Evolutionary conservation across 2,113 vertebrate species (phyloP).

Genomic region (Tinamus guttatus): DNA sequence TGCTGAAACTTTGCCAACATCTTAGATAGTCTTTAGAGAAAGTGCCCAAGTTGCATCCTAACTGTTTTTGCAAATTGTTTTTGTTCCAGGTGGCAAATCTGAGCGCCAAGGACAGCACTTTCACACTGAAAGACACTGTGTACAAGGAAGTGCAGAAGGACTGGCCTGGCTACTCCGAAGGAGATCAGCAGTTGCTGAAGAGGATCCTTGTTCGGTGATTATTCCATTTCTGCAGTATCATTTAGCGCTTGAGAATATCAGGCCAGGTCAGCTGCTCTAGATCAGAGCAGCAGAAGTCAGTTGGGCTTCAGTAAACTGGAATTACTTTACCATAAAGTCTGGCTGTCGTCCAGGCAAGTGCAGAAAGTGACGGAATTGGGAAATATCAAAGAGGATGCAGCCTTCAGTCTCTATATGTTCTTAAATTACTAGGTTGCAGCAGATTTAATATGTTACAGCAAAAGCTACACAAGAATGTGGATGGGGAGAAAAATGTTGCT

Average conservation of each 20-base stretch:
- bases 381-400: no score
- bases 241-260: not conserved
- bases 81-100: constrained; percentile 89
- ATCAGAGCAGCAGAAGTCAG: not conserved
- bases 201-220: constrained; percentile 90
- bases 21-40: not conserved
- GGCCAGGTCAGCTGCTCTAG: not conserved
- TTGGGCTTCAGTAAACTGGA: not conserved
- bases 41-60: not conserved
- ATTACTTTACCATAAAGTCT: rapidly evolving
- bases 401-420: not conserved
- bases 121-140: constrained; percentile 89
- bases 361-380: not conserved
- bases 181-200: constrained; percentile 94
- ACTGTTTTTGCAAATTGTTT: not conserved
- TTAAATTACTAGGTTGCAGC: not conserved
- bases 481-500: not conserved
- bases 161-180: constrained; percentile 96
- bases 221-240: not conserved
- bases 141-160: constrained; percentile 95
- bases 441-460: not conserved
- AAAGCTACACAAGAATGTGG: not conserved
- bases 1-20: not conserved
- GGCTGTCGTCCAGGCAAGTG: not conserved
- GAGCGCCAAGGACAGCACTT: constrained; percentile 91